Percentiles rank a stretch among this genome's conserved stretches.
phyloP scores from a whole-genome alignment of 2,888 invertebrate genomes.

The Caenorhabditis plicata region DNA sequence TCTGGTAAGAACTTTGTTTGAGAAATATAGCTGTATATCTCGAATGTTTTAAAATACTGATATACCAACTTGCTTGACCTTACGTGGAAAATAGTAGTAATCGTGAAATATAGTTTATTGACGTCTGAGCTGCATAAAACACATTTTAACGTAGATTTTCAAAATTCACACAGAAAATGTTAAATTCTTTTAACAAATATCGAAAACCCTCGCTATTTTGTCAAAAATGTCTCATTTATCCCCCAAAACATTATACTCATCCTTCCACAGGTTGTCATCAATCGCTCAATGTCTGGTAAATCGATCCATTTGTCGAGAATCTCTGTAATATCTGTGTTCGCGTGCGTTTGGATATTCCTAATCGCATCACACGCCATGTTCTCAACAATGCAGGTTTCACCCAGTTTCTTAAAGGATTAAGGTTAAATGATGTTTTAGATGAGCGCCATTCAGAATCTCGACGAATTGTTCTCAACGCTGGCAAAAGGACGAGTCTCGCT shows the following conservation, averaged over 20 bases:
- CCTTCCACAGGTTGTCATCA: constrained; percentile 60
- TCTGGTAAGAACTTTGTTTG: constrained; percentile 33
- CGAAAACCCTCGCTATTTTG: no score
- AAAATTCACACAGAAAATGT: no score
- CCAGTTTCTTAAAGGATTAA: constrained; percentile 3
- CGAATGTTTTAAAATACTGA: neutral
- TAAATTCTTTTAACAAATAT: no score
- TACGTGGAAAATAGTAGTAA: no score
- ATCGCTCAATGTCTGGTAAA: constrained; percentile 62
- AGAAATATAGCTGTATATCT: no score
- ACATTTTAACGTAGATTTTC: no score
- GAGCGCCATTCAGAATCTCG: constrained; percentile 44
- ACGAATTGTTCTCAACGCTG: constrained; percentile 39
- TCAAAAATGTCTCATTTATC: no score
- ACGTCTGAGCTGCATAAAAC: no score
- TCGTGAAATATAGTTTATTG: neutral
- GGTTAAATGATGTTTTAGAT: constrained; percentile 14
- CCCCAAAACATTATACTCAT: no score
- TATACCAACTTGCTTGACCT: no score
- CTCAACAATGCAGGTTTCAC: constrained; percentile 62
- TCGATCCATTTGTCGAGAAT: constrained; percentile 57
- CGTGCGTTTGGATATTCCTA: constrained; percentile 59
- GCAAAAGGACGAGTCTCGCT: constrained; percentile 27
- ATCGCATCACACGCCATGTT: constrained; percentile 60
- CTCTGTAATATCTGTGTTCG: constrained; percentile 55